Percentiles rank a stretch among this genome's conserved stretches.
Evolutionary conservation across 2,888 invertebrate genomes (phyloP).

Genomic region (Macropis europaea): DNA sequence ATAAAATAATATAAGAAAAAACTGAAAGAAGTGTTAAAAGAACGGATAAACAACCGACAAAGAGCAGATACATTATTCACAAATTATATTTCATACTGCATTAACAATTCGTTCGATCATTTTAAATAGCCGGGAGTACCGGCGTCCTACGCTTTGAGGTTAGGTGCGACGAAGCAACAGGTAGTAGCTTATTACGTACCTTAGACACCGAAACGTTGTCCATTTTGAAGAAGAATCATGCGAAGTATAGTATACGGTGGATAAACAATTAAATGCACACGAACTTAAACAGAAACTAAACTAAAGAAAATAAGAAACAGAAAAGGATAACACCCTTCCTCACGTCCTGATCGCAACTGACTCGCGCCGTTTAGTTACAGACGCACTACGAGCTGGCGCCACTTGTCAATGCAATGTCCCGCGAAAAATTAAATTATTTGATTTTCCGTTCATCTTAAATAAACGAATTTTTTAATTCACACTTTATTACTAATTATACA

Average conservation of each 20-base stretch:
- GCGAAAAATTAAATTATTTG: neutral
- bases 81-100: neutral
- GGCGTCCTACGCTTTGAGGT: constrained; percentile 58
- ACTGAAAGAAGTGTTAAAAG: no score
- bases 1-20: no score
- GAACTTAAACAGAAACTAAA: neutral
- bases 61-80: no score
- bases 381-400: constrained; percentile 26
- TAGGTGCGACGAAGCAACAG: constrained; percentile 69
- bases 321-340: neutral
- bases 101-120: neutral
- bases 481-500: no score
- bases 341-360: neutral
- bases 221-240: constrained; percentile 58
- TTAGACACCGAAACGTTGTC: constrained; percentile 75
- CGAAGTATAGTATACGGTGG: neutral
- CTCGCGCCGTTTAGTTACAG: constrained; percentile 7
- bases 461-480: neutral
- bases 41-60: no score
- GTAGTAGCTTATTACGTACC: constrained; percentile 67
- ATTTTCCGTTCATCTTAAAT: no score
- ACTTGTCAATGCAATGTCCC: neutral
- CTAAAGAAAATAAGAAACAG: neutral
- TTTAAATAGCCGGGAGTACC: neutral
- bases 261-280: neutral